Evolutionary conservation across 1,140 invertebrate species (phyloP).

Genomic region (Cyclina sinensis): DNA sequence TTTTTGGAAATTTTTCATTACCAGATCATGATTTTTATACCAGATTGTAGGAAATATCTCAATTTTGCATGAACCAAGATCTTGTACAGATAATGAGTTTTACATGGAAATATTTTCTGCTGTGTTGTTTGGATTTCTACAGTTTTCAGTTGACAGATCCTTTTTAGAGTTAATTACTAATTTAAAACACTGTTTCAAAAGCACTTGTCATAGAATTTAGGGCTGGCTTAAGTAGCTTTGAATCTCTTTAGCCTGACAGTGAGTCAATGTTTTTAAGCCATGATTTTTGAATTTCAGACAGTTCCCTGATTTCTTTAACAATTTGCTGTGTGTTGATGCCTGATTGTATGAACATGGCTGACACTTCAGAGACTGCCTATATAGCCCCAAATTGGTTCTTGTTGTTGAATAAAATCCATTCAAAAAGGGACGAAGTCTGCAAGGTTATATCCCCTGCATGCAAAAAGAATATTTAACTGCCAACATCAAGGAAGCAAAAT

Average conservation of each 20-base stretch:
- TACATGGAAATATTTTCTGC: conserved; percentile 31
- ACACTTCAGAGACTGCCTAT: too few species aligned
- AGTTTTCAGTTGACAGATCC: conserved; percentile 9
- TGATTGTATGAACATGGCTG: too few species aligned
- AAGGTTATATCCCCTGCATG: too few species aligned
- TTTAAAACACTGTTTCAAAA: background rate
- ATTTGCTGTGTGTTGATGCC: background rate
- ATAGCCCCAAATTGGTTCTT: too few species aligned
- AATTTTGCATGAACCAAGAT: conserved; percentile 17
- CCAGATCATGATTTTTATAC: conserved; percentile 8
- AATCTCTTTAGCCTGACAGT: background rate
- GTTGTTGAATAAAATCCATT: too few species aligned
- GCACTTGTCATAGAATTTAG: conserved; percentile 3
- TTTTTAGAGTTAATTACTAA: background rate
- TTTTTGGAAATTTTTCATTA: conserved; percentile 46
- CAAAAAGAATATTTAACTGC: too few species aligned
- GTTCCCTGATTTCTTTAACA: too few species aligned
- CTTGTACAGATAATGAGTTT: conserved; percentile 21
- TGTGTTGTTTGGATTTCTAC: conserved; percentile 9
- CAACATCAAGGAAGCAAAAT: too few species aligned
- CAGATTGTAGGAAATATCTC: conserved; percentile 13
- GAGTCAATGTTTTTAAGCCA: too few species aligned
- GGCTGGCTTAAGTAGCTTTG: background rate
- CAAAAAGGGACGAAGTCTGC: too few species aligned
- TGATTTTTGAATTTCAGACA: too few species aligned